Conservation (phyloP, 2,888 invertebrate species). For the Fabriciana adippe region DNA sequence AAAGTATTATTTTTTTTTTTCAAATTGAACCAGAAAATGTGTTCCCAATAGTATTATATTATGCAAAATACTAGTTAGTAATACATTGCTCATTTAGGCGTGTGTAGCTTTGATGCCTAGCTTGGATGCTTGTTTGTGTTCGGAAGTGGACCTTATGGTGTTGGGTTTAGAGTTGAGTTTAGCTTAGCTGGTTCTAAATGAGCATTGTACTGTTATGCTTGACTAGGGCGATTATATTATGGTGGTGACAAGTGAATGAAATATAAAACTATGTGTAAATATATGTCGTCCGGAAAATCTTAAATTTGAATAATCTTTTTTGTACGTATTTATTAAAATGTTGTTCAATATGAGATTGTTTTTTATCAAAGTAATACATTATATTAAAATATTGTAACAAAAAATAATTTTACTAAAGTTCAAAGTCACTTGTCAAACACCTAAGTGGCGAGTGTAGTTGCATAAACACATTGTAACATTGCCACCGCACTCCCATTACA, state of each 20-base stretch:
- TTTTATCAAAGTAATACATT: neutral
- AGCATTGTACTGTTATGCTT: conserved; percentile 41
- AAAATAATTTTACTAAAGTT: neutral
- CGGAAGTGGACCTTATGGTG: conserved; percentile 20
- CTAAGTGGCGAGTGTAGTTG: conserved; percentile 50
- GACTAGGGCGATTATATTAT: conserved; percentile 27
- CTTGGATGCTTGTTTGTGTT: conserved; percentile 19
- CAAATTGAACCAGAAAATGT: neutral
- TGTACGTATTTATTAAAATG: too few species aligned
- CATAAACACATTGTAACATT: conserved; percentile 58
- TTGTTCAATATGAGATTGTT: too few species aligned
- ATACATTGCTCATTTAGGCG: conserved; percentile 41
- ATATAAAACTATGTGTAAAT: neutral
- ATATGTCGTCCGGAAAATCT: neutral
- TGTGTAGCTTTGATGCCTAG: conserved; percentile 23
- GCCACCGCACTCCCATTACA: conserved; percentile 52
- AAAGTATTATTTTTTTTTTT: neutral
- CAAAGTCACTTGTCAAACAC: conserved; percentile 31
- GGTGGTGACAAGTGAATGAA: conserved; percentile 25
- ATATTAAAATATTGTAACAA: neutral
- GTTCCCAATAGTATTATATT: conserved; percentile 11
- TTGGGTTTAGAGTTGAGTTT: conserved; percentile 15
- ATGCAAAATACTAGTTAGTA: conserved; percentile 23
- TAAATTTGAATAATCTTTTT: neutral
- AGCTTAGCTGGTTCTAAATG: conserved; percentile 48